These are phyloP conservation scores for Bucorvus abyssinicus DNA, from an alignment of 2,797 vertebrate genomes.

Conservation along the genomic window DNA sequence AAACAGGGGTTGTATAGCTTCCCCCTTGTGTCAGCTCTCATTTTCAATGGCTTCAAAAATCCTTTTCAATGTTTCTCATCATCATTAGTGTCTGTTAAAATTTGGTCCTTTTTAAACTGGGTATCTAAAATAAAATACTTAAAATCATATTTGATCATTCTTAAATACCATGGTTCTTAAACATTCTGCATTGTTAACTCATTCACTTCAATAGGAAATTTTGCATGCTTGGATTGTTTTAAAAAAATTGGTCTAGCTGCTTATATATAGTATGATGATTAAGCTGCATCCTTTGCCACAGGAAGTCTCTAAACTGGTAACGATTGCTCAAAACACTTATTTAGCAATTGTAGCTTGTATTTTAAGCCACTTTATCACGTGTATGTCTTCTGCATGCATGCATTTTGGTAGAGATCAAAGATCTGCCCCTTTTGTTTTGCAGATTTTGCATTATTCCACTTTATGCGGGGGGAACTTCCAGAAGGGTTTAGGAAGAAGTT, in stretches of 20 bases:
- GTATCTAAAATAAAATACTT: neutral
- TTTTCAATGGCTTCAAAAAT: neutral
- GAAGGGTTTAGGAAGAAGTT: neutral
- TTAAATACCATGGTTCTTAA: neutral
- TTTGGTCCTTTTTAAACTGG: neutral
- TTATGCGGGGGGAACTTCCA: neutral
- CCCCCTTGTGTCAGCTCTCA: neutral
- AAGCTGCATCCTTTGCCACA: neutral
- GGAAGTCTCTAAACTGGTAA: neutral
- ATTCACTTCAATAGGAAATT: neutral
- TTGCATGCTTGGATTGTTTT: neutral
- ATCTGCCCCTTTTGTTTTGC: neutral
- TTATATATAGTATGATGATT: neutral
- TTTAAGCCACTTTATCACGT: neutral
- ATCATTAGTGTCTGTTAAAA: neutral
- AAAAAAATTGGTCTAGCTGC: neutral
- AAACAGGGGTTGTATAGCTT: neutral
- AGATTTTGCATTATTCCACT: neutral
- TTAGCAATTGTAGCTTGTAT: neutral
- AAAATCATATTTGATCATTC: neutral
- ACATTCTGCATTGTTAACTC: neutral
- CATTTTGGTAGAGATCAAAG: neutral
- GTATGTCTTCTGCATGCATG: neutral
- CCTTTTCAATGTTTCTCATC: neutral
- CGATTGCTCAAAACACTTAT: neutral